Evolutionary conservation across 2,888 invertebrate species (phyloP), one percentile per base, ranked within the genome.

Genomic region (Pediacus dermestoides): DNA sequence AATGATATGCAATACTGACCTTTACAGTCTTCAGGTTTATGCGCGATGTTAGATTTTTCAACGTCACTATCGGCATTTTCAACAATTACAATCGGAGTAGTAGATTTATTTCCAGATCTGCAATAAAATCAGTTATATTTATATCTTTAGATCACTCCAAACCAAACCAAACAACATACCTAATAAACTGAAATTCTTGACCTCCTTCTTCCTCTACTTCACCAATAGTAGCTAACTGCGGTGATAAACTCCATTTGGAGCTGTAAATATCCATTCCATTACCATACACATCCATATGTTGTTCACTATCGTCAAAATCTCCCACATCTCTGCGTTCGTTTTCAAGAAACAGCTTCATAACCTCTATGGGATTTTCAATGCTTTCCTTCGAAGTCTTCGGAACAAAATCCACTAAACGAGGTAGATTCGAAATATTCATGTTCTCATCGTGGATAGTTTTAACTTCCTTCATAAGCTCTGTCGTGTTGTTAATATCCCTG

Each of bases 381-480:
- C 41, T 41, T 2, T 51, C 46, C 31, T 74, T 60, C 10, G 51
- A 71, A 30, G 74, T 72, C 60, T 83, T 83, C 6, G 83, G 81
- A 13, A 85, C 80, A 62, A 83, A 79, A 67, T 85, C 82, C 39
- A 85, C 83, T 3, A 85, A 68, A 30, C 85, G 75, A 8, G 84
- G 85, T 44, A 84, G 64, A 49, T 73, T 55, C 11, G 52, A 42
- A 9, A 51, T 50, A 31, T 50, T 52, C 36, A 53, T 53, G 36
- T 49, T 49, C 32, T 55, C 55, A 16, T 52, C 52, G 30, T 43
- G 47, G 23, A 39, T 34, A 9, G 39, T 25, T 27, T 18, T 22
- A 6, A 31, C 21, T 18, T 48, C 46, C 34, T 55, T 49, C 14
- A 34, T 43, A 33, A 49, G 46, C 34, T 52, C 44, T 37, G 44